These are phyloP conservation scores for Agriopis aurantiaria DNA, from an alignment of 2,888 invertebrate genomes.

Conservation along the genomic window DNA sequence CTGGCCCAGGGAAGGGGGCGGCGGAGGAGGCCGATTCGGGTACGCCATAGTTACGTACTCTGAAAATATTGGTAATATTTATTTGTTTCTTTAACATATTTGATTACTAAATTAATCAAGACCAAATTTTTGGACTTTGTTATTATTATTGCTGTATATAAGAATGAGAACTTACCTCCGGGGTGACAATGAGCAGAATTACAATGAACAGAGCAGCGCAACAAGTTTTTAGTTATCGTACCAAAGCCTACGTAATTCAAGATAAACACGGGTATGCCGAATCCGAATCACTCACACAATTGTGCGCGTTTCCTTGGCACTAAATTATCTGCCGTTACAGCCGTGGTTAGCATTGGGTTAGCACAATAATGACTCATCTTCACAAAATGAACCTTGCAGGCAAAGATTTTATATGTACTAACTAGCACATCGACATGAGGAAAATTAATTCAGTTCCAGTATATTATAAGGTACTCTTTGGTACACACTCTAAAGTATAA, in stretches of 20 bases:
- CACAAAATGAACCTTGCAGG: conserved; percentile 22
- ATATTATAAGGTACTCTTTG: too few species aligned
- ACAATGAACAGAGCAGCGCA: conserved; percentile 12
- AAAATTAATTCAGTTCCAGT: too few species aligned
- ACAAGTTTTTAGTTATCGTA: conserved; percentile 4
- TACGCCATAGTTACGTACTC: conserved; percentile 60
- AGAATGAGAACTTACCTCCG: background rate
- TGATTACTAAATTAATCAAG: background rate
- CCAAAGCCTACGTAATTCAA: conserved; percentile 21
- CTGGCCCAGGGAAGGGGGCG: conserved; percentile 56
- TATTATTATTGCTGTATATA: too few species aligned
- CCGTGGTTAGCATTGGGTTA: conserved; percentile 38
- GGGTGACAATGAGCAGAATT: background rate
- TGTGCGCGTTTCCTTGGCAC: conserved; percentile 27
- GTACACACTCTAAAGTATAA: too few species aligned
- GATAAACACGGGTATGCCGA: conserved; percentile 17
- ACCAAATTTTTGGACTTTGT: background rate
- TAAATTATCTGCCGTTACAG: conserved; percentile 21
- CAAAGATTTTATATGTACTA: conserved; percentile 26
- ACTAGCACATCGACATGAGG: too few species aligned
- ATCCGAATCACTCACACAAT: conserved; percentile 15
- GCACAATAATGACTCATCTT: conserved; percentile 58
- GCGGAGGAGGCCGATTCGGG: conserved; percentile 59
- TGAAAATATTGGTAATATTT: background rate
- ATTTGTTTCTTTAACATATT: background rate